Base-by-base conservation (phyloP, 1,140 invertebrate species). In the Brachionus koreanus region DNA sequence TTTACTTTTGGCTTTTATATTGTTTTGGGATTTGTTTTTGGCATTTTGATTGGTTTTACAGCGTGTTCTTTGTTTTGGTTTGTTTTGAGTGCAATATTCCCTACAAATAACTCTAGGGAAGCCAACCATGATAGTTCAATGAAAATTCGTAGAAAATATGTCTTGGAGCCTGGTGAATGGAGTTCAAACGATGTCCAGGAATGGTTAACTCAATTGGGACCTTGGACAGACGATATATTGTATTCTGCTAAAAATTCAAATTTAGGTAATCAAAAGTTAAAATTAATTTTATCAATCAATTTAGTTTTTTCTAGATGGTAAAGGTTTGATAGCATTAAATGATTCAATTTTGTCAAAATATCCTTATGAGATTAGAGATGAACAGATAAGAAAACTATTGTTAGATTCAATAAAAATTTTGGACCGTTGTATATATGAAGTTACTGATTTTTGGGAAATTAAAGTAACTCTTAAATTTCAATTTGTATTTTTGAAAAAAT, bases 151-250 rank as follows among this genome's bases (percentile, higher is more conserved):
- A 65, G 37, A 25, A 79, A 79, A 43, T 79, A 79, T 29, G 25
- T 49, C 1, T 0, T 42, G 19, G 9, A 37, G 39, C 12, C 33
- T 6, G 3, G 29, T 6, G 25, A 57, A 37, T 79, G 76, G 76
- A 61, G 23, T 25, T 35, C 49, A 3, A 33, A 5, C 39, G 49
- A 79, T 9, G 49, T 61, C 2, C 33, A 79, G 43, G 76, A 79
- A 25, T 79, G 76, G 76, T 43, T 79, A 29, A 3, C n/a, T 25
- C 49, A 79, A 25, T 29, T 79, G 12, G 76, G 76, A 42, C 76
- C 76, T 35, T 79, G 76, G 76, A 79, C 76, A 25, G 23, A 10
- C 13, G 49, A 79, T 39, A 61, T 79, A 46, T 42, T 74, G 33
- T 33, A 23, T 13, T 46, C 9, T 5, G 37, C 42, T 46, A 43